phyloP scores from a whole-genome alignment of 2,113 vertebrate genomes.

The Ardeotis arabs region DNA sequence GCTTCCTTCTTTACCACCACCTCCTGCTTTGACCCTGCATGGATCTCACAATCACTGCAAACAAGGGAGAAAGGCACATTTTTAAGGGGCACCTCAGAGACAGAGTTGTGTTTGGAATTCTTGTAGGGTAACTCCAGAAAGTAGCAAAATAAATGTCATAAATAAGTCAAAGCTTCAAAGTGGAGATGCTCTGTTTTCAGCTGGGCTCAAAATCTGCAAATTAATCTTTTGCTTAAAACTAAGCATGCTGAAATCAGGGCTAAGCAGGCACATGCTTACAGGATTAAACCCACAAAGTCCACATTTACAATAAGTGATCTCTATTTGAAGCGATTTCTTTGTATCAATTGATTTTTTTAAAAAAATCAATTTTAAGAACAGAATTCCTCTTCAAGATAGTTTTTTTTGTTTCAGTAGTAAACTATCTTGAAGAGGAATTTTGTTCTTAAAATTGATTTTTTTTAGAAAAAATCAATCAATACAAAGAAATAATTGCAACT shows the following conservation, averaged over 20 bases:
- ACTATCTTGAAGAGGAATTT: not conserved
- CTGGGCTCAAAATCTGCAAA: not conserved
- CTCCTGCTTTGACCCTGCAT: rapidly evolving
- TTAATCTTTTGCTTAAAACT: not conserved
- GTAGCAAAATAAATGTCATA: not conserved
- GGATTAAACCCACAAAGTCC: not conserved
- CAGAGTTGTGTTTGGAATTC: not conserved
- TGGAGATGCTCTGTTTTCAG: not conserved
- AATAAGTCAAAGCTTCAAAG: not conserved
- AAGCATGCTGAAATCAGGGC: not conserved
- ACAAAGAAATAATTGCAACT: not conserved
- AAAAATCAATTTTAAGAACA: not conserved
- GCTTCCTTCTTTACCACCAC: not conserved
- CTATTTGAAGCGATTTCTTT: not conserved
- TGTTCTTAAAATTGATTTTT: not conserved
- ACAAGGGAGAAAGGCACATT: not conserved
- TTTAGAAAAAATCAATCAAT: not conserved
- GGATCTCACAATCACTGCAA: not conserved
- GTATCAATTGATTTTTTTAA: not conserved
- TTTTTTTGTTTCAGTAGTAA: not conserved
- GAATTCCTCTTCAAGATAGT: not conserved
- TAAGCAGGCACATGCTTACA: not conserved
- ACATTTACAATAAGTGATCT: not conserved
- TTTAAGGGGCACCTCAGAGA: not conserved
- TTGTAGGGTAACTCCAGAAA: not conserved